phyloP scores from a whole-genome alignment of 1,140 invertebrate genomes.

The Ditylenchus dipsaci region DNA sequence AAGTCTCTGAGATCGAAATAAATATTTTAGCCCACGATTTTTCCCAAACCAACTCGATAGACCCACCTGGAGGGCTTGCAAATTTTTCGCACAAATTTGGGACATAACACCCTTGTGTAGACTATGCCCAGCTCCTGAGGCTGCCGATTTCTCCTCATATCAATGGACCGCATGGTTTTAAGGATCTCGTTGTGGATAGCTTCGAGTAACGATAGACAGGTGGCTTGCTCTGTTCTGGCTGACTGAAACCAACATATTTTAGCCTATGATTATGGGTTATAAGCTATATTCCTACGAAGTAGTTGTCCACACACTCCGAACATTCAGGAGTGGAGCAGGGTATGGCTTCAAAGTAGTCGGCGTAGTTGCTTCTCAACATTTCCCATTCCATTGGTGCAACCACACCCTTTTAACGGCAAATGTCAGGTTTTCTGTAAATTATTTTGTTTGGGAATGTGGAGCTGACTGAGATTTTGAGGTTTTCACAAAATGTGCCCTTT shows the following conservation, averaged over 20 bases:
- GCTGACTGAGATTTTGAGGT: too few relatives aligned
- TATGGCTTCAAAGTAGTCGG: constrained; percentile 14
- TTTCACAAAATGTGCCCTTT: too few relatives aligned
- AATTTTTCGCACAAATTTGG: background rate
- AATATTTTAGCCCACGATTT: too few relatives aligned
- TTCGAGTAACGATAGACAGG: constrained; percentile 12
- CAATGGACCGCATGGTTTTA: constrained; percentile 15
- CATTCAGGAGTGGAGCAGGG: constrained; percentile 13
- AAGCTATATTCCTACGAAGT: constrained; percentile 17
- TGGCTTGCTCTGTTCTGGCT: constrained; percentile 9
- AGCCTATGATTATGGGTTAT: too few relatives aligned
- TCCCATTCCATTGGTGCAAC: constrained; percentile 16
- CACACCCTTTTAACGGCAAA: constrained; percentile 22
- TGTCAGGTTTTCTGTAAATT: constrained; percentile 24
- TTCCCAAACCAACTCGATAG: too few relatives aligned
- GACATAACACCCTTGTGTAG: constrained; percentile 14
- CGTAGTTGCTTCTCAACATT: constrained; percentile 1
- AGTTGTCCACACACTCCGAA: constrained; percentile 14
- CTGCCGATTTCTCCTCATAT: constrained; percentile 7
- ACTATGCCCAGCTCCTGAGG: background rate
- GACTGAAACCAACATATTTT: background rate
- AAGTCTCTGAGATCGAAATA: too few relatives aligned
- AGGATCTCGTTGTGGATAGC: constrained; percentile 19
- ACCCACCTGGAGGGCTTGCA: background rate
- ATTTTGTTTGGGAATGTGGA: too few relatives aligned